Evolutionary conservation across 1,140 invertebrate species (phyloP), one percentile per base, ranked within the genome.

Genomic region (Rhysida immarginata): DNA sequence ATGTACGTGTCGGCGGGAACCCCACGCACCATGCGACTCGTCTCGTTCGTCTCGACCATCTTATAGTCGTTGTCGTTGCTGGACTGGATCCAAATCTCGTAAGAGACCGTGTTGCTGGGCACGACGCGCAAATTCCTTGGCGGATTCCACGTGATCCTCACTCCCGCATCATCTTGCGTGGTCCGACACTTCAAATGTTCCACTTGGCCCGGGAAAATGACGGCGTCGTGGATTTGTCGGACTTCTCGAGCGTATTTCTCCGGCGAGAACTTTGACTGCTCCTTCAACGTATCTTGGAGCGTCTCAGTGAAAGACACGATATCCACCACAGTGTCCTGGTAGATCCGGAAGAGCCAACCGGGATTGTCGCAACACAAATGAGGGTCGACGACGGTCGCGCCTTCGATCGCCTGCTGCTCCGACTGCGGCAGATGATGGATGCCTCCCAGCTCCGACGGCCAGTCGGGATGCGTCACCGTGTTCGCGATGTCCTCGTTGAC

Each of bases 311-410:
- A 61, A 11, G 59, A 54, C n/a, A 29, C 18, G 3, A 71, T 55
- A 59, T 75, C 64, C 1, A 75, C 69, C 24, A 60, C 23, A 14
- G 74, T 76, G 60, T 76, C 74, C 58, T 76, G 74, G 60, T 75
- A 76, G 29, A 75, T 74, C 50, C 71, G 63, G 62, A 66, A 76
- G 29, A 76, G 58, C 72, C 73, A 76, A 5, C 64, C 66, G 1
- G 74, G 71, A 61, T 76, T 66, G 45, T 63, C 53, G 59, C 74
- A 76, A 58, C 74, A 76, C 14, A 74, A 56, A 61, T 74, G 72
- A 16, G 51, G 57, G 11, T 61, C 60, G 16, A 75, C 69, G 48
- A 65, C 60, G 3, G 56, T 61, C 29, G 64, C 64, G 1, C 53
- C 5, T 25, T 64, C 25, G 42, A 75, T 74, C 52, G 54, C n/a